Percentiles rank a stretch among this genome's conserved stretches.
Evolutionary conservation across 64 coral and sea anemone species (phyloP).

Genomic region (Montipora sp.): DNA sequence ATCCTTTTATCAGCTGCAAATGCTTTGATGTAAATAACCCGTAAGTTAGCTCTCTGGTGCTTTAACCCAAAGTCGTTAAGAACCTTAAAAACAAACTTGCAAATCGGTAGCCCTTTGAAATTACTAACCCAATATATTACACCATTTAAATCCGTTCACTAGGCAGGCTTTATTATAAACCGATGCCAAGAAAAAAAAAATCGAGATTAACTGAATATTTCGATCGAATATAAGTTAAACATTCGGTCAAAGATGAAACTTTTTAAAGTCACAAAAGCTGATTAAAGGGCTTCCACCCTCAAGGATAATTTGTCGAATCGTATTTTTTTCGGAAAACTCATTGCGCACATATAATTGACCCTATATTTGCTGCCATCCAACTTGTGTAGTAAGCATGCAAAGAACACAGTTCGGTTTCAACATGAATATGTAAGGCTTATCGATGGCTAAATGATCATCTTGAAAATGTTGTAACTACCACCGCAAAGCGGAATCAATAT

Average conservation of each 20-base stretch:
- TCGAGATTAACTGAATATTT: neutral
- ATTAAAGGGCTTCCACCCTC: no score
- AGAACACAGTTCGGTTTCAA: neutral
- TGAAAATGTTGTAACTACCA: neutral
- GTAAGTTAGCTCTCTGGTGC: neutral
- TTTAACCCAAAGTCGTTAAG: neutral
- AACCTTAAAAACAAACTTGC: neutral
- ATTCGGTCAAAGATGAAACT: no score
- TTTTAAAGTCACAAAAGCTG: no score
- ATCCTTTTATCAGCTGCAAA: neutral
- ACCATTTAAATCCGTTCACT: neutral
- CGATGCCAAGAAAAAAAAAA: neutral
- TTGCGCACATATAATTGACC: no score
- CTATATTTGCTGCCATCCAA: no score
- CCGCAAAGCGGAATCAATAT: neutral
- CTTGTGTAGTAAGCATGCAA: no score
- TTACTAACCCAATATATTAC: neutral
- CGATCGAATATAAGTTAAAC: neutral
- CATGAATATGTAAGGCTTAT: neutral
- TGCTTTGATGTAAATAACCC: neutral
- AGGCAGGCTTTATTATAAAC: neutral
- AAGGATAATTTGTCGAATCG: neutral
- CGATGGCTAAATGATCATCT: neutral
- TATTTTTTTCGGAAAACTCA: neutral
- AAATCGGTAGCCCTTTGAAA: constrained; percentile 12